Evolutionary conservation across 2,888 invertebrate species (phyloP), one percentile per base, ranked within the genome.

Genomic region (Ornithoptera alexandrae): DNA sequence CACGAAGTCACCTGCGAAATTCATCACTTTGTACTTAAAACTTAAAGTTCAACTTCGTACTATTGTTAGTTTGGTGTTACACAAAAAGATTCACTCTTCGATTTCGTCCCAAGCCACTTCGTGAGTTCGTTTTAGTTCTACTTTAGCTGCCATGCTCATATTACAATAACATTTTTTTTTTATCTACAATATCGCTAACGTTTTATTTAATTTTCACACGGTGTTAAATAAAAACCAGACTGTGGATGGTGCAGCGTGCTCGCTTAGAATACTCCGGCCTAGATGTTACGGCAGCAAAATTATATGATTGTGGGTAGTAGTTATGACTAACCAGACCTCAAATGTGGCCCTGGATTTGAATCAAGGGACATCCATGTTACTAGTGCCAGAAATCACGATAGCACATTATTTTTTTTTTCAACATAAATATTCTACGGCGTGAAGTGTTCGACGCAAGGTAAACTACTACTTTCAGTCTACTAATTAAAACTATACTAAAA

Each of bases 1-100:
- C 91, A 91, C 89, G 92, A 90, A 92, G 91, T 92, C 92, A 92
- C 92, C 92, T 92, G 91, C 83, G 91, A 90, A 88, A 91, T 87
- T 85, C 81, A 84, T 79, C 83, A 83, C 80, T 82, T 79, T 83
- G 78, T 83, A 78, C 84, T 84, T 78, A 46, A 72, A 71, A 39
- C 65, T 76, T 80, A 84, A 74, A 76, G 77, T 78, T 79, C 74
- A 82, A 79, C 76, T 72, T 80, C 70, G 74, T 73, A 77, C 79
- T 72, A 81, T 73, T 82, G 86, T 89, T 90, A 89, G 76, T 78
- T 60, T 66, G 59, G 74, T 78, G 75, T 78, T 79, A 76, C 72
- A 71, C 73, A 56, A 74, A 70, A 71, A 57, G 53, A 68, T 65
- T 60, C 65, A 72, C 72, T 69, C 70, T 71, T 72, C 76, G 20